Base-by-base conservation (phyloP, 2,797 vertebrate species). In the Cirrhinus molitorella region DNA sequence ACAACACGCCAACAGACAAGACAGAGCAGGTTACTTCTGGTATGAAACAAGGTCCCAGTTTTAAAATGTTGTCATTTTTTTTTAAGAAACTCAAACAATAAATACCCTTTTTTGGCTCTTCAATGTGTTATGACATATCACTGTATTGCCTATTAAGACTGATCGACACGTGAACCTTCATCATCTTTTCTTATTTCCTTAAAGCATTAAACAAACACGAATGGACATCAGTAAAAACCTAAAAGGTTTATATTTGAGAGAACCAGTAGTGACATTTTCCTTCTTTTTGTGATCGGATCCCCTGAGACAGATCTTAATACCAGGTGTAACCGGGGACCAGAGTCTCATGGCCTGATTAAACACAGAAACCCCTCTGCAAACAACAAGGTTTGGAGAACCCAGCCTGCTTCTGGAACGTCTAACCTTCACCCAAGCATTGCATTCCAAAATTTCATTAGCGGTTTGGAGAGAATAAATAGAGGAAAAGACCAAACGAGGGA, bases 391-490 rank as follows among this genome's bases (percentile, higher is more conserved):
- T 61, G 34, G 31, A 75, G 45, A 76, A 37, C 79, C 43, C 51
- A 55, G 63, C 23, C 34, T 88, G 81, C 51, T 67, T 86, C 87
- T 89, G 45, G 74, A 85, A 78, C 55, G 81, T 88, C 76, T 91
- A 92, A 70, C 67, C 28, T 55, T 85, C 80, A 63, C 51, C 63
- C n/a, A 80, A 89, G 83, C 14, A 59, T 71, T 89, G 87, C 91
- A 53, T 90, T 94, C 92, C 91, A 94, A 92, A 91, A 92, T 92
- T 89, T 93, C 89, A 94, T 93, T 94, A 93, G 89, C 13, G 51
- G 85, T 31, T 31, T 89, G 87, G 90, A 92, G 86, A 86, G 92
- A 89, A 83, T 89, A 87, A 89, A 67, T 88, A 85, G 85, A 85
- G 57, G 28, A 73, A 83, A 87, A 79, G 72, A 77, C 75, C 83